These are phyloP conservation scores for Eurypyga helias DNA, from an alignment of 2,113 vertebrate genomes.

Conservation along the genomic window DNA sequence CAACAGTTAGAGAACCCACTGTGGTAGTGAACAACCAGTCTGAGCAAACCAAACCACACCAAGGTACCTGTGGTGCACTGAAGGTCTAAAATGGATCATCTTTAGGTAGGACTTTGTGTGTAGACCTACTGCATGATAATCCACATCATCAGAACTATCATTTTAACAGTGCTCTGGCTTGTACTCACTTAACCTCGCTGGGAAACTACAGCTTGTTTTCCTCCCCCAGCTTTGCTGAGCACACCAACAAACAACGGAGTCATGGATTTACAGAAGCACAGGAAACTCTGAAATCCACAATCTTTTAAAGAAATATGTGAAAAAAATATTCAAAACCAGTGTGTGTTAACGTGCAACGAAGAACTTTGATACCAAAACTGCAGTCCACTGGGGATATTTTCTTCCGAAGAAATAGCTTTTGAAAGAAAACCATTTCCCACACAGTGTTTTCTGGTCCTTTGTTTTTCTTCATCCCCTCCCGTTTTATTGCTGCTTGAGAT, in stretches of 20 bases:
- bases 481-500: background rate
- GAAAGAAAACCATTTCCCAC: background rate
- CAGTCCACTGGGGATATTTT: background rate
- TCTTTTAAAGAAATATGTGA: background rate
- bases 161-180: background rate
- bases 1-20: background rate
- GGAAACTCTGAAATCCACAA: background rate
- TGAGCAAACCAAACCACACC: background rate
- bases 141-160: background rate
- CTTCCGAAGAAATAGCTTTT: background rate
- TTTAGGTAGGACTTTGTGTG: background rate
- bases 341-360: background rate
- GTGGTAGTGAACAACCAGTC: background rate
- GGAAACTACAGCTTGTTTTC: background rate
- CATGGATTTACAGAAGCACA: background rate
- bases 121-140: background rate
- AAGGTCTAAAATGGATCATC: background rate
- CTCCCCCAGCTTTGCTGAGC: background rate
- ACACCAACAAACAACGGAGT: background rate
- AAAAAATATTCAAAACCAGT: background rate
- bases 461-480: background rate
- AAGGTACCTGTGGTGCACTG: background rate
- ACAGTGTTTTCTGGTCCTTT: background rate
- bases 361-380: background rate
- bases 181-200: background rate